phyloP scores from a whole-genome alignment of 2,113 vertebrate genomes.

The Heterochromis multidens region DNA sequence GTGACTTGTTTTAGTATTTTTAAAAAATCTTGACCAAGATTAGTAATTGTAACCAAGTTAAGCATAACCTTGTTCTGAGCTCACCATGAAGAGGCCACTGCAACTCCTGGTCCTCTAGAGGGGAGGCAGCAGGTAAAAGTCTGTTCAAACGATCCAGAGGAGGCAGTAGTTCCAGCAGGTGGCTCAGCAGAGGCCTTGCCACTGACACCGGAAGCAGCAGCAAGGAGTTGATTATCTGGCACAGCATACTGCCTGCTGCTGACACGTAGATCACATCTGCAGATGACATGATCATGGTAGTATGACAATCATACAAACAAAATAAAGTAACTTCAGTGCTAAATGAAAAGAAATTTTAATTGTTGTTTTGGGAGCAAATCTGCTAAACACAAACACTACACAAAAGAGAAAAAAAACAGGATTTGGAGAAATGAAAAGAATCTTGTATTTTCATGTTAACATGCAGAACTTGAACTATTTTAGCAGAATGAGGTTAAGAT shows the following conservation, averaged over 20 bases:
- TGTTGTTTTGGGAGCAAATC: neutral
- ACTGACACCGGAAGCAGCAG: conserved; percentile 91
- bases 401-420: neutral
- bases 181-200: conserved; percentile 88
- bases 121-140: conserved; percentile 88
- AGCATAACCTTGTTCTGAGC: neutral
- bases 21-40: rapidly evolving
- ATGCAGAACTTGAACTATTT: neutral
- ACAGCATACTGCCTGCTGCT: conserved; percentile 96
- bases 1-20: neutral
- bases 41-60: neutral
- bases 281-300: neutral
- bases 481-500: neutral
- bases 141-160: conserved; percentile 93
- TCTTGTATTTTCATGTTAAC: too few relatives aligned
- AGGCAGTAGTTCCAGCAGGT: conserved; percentile 89
- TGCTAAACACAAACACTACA: neutral
- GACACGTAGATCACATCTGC: conserved; percentile 95
- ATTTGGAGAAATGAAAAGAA: neutral
- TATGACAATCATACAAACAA: neutral
- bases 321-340: neutral
- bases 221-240: conserved; percentile 91
- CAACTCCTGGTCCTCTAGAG: conserved; percentile 94
- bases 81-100: conserved; percentile 98
- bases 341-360: neutral